Percentiles rank a stretch among this genome's conserved stretches.
These are phyloP conservation scores for Schizothorax lantsangensis DNA, from an alignment of 2,797 vertebrate species.

Conservation along the genomic window DNA sequence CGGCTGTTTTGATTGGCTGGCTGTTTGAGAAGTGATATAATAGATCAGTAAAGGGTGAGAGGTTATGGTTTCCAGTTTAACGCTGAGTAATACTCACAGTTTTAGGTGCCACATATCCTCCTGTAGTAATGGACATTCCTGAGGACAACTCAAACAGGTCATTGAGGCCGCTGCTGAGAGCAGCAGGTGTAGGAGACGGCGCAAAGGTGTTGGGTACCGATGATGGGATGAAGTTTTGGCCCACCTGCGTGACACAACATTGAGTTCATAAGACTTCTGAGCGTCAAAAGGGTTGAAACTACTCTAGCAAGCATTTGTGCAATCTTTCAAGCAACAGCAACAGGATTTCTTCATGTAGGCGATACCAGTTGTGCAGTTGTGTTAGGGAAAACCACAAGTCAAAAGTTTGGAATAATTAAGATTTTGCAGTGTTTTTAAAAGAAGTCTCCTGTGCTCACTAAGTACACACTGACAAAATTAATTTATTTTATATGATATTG, in stretches of 20 bases:
- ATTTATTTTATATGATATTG: neutral
- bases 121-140: constrained; percentile 92
- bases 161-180: constrained; percentile 92
- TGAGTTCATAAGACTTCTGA: neutral
- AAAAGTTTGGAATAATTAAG: neutral
- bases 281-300: neutral
- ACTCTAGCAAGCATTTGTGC: neutral
- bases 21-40: neutral
- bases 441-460: neutral
- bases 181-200: constrained; percentile 93
- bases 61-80: neutral
- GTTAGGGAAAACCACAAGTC: neutral
- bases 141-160: constrained; percentile 96
- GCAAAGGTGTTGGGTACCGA: constrained; percentile 95
- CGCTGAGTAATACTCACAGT: constrained; percentile 81
- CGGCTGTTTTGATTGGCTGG: neutral
- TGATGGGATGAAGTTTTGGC: constrained; percentile 95
- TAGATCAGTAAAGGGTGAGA: neutral
- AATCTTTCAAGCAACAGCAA: neutral
- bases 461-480: too few species aligned
- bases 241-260: constrained; percentile 81
- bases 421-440: neutral
- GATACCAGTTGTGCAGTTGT: neutral
- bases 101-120: constrained; percentile 88
- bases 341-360: neutral